These are phyloP conservation scores for Hippocampus barbouri DNA, from an alignment of 2,113 vertebrate genomes.

Conservation along the genomic window DNA sequence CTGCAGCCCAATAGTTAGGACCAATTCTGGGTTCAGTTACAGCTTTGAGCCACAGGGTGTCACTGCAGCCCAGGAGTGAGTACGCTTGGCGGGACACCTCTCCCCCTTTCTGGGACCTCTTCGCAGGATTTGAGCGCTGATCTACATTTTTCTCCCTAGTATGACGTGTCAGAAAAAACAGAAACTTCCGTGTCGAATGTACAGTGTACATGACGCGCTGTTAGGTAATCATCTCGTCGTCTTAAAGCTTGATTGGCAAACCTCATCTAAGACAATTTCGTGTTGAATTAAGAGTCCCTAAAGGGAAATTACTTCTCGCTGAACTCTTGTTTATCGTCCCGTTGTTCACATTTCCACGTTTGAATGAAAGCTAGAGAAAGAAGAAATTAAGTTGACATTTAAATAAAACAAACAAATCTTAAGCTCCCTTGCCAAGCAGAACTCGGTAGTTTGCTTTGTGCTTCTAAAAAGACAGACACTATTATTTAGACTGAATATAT, in stretches of 20 bases:
- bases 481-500: too few relatives aligned
- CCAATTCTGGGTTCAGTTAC: slow-evolving; percentile 42
- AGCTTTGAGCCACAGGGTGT: slow-evolving; percentile 53
- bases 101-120: slow-evolving; percentile 75
- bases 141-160: slow-evolving; percentile 71
- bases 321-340: not conserved
- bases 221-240: not conserved
- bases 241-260: not conserved
- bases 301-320: not conserved
- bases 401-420: too few relatives aligned
- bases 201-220: not conserved
- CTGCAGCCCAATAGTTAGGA: too few relatives aligned
- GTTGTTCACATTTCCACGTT: not conserved
- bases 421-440: too few relatives aligned
- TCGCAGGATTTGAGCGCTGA: slow-evolving; percentile 74
- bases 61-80: slow-evolving; percentile 72
- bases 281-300: not conserved
- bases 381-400: not conserved
- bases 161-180: slow-evolving; percentile 40
- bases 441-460: not conserved
- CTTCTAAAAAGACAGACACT: not conserved
- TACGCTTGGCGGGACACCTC: slow-evolving; percentile 69
- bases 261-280: not conserved
- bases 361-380: not conserved
- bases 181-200: not conserved